Base-by-base conservation (phyloP, 1,140 invertebrate species). In the Drosophila mojavensis region DNA sequence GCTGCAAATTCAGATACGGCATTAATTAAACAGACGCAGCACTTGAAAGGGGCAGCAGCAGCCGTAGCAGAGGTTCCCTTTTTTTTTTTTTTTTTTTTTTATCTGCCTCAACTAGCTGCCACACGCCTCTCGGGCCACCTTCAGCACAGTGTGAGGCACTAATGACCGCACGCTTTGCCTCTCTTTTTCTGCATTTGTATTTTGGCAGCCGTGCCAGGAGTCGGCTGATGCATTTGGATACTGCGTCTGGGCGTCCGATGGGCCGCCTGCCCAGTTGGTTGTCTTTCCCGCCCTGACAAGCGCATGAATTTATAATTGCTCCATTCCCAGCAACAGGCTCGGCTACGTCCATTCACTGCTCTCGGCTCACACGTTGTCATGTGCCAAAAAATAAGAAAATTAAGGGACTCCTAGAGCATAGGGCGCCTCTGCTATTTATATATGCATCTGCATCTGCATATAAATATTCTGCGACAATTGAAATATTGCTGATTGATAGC, bases 231-330 rank as follows among this genome's bases (percentile, higher is more conserved):
- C 33, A 33, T 33, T 30, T 30, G 28, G 28, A 30, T 30, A 6
- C 72, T 65, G 43, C 50, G 17, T 54, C 79, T 47, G 48, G 20
- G 36, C 36, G 55, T 13, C 5, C 47, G 45, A 13, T 36, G 5
- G 28, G 36, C 36, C 11, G 36, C 36, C 36, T 39, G 36, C 36
- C 30, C 13, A 4, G 24, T 33, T 28, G 6, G 20, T 4, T 26
- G 45, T 72, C 50, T 71, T 50, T 13, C 39, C 39, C 28, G 39
- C 48, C 26, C 69, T 50, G 70, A 10, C 70, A 39, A 51, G 11
- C 55, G 70, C 68, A 83, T 88, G 80, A 88, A 88, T 88, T 83
- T 83, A 89, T 89, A 88, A 88, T 88, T 88, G 83, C 69, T 83
- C 83, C 80, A 89, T 78, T 78, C 67, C 68, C 84, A 51, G 62